phyloP scores from a whole-genome alignment of 1,140 invertebrate genomes.

The Galleria mellonella region DNA sequence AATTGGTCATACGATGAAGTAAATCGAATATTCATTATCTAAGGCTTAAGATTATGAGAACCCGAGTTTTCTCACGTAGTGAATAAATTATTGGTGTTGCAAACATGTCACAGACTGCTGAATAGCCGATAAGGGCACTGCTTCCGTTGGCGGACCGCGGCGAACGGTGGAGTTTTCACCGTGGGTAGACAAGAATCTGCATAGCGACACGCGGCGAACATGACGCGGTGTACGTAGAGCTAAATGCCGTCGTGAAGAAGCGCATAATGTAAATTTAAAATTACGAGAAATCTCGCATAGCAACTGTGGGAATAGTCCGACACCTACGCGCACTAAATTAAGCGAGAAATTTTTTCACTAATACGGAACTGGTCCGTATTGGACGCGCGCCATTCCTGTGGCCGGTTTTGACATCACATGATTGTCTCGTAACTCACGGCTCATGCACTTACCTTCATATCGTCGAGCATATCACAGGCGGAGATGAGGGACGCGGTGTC shows the following conservation, averaged over 20 bases:
- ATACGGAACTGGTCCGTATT: constrained; percentile 32
- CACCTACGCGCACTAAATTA: constrained; percentile 36
- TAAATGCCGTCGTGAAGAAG: constrained; percentile 21
- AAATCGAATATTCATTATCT: too few relatives aligned
- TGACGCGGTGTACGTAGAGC: constrained; percentile 4
- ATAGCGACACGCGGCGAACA: constrained; percentile 15
- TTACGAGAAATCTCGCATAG: constrained; percentile 13
- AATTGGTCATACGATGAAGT: too few relatives aligned
- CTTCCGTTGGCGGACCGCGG: constrained; percentile 37
- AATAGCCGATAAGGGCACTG: constrained; percentile 46
- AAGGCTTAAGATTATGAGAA: too few relatives aligned
- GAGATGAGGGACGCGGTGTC: constrained; percentile 62
- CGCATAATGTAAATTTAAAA: constrained; percentile 13
- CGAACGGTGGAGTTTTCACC: constrained; percentile 43
- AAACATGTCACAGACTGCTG: constrained; percentile 43
- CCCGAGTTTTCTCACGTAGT: constrained; percentile 44
- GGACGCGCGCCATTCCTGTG: constrained; percentile 33
- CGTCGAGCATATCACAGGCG: constrained; percentile 64
- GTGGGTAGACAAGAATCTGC: constrained; percentile 30
- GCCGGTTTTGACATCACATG: constrained; percentile 45
- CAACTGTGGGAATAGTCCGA: constrained; percentile 6
- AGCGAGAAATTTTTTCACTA: constrained; percentile 36
- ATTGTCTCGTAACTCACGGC: constrained; percentile 17
- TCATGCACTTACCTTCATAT: constrained; percentile 63
- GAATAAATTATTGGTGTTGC: constrained; percentile 16